phyloP scores from a whole-genome alignment of 2,113 vertebrate species.

The Neoarius graeffei region DNA sequence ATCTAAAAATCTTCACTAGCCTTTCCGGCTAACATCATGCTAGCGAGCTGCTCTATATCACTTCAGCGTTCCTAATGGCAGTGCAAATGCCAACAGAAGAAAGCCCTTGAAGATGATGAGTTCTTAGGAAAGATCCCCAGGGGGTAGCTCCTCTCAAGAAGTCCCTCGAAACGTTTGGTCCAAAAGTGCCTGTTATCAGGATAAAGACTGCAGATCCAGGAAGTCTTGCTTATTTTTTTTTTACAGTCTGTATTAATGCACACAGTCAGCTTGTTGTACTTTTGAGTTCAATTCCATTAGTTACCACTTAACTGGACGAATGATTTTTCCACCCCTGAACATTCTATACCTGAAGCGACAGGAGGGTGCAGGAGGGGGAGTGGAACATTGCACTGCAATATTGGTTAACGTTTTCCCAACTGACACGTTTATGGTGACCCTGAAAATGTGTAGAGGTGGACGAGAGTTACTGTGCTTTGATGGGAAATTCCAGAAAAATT shows the following conservation, averaged over 20 bases:
- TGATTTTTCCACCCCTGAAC: background rate
- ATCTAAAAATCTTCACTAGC: too few species aligned
- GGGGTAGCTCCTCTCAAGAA: too few species aligned
- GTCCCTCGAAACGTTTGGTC: too few species aligned
- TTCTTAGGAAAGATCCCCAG: too few species aligned
- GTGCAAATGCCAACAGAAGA: too few species aligned
- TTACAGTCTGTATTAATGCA: background rate
- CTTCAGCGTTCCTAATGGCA: too few species aligned
- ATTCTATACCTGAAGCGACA: too few species aligned
- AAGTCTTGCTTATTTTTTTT: background rate
- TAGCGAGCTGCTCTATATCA: too few species aligned
- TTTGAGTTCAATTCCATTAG: background rate
- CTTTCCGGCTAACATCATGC: too few species aligned
- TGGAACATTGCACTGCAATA: background rate
- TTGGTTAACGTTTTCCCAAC: background rate
- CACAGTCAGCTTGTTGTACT: too few species aligned
- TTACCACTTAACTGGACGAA: background rate
- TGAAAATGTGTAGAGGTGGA: background rate
- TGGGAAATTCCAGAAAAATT: background rate
- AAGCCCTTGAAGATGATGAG: too few species aligned
- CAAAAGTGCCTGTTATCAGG: background rate
- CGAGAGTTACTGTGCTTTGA: background rate
- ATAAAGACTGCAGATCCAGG: background rate
- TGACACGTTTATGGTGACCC: too few species aligned
- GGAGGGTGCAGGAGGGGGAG: background rate